These are phyloP conservation scores for Antechinus flavipes DNA, from an alignment of 2,113 vertebrate genomes.

Conservation along the genomic window DNA sequence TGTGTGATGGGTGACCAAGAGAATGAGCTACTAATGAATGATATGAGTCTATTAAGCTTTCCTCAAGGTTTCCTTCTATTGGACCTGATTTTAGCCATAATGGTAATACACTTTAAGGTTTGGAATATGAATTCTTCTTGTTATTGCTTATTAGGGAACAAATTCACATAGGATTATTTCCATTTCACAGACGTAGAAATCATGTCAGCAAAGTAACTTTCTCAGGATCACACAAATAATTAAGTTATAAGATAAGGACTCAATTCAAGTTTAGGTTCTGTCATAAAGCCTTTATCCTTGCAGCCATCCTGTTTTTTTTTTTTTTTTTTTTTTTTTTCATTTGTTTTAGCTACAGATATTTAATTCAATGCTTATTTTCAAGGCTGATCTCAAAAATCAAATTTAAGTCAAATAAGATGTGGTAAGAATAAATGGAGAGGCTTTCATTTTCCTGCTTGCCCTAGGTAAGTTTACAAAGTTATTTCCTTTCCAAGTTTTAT, in stretches of 20 bases:
- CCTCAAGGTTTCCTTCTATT: background rate
- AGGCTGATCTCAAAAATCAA: background rate
- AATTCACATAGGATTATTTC: background rate
- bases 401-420: background rate
- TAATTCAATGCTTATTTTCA: background rate
- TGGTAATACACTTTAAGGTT: background rate
- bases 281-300: background rate
- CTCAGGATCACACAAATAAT: background rate
- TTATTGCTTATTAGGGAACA: background rate
- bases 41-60: background rate
- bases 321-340: too few species aligned
- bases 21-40: background rate
- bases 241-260: background rate
- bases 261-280: background rate
- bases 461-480: background rate
- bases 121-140: background rate
- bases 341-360: background rate
- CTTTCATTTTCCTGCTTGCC: background rate
- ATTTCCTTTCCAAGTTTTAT: background rate
- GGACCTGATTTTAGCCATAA: background rate
- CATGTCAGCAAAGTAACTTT: background rate
- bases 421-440: background rate
- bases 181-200: background rate
- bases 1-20: background rate
- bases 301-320: background rate